These are phyloP conservation scores for Sander lucioperca DNA, from an alignment of 2,113 vertebrate genomes.

Conservation along the genomic window DNA sequence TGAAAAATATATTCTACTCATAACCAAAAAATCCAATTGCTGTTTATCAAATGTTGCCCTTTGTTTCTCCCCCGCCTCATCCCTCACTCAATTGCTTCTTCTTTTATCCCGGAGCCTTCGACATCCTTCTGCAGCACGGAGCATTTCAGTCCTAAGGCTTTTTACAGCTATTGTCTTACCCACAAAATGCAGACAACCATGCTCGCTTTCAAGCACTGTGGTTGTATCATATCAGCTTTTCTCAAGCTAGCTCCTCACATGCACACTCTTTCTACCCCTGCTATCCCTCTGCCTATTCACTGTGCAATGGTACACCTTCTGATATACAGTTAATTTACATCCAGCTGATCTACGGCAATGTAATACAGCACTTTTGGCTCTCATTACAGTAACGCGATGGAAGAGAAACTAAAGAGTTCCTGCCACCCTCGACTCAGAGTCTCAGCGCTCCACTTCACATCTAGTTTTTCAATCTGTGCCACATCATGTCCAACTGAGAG, in stretches of 20 bases:
- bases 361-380: constrained; percentile 9
- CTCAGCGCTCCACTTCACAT: constrained; percentile 6
- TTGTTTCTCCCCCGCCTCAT: constrained; percentile 1
- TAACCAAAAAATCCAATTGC: constrained; percentile 11
- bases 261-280: not conserved
- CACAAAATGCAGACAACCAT: constrained; percentile 19
- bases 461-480: constrained; percentile 41
- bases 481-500: constrained; percentile 37
- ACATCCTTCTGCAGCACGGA: constrained; percentile 34
- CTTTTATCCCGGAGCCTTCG: constrained; percentile 14
- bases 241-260: not conserved
- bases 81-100: constrained; percentile 25
- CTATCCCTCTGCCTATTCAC: not conserved
- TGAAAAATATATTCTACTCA: constrained; percentile 10
- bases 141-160: constrained; percentile 31
- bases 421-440: constrained; percentile 9
- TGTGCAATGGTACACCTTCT: not conserved
- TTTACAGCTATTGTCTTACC: constrained; percentile 36
- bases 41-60: constrained; percentile 32
- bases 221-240: constrained; percentile 22
- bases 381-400: constrained; percentile 21
- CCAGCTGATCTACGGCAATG: constrained; percentile 46
- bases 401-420: constrained; percentile 46
- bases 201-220: constrained; percentile 1
- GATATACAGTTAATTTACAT: constrained; percentile 33